These are phyloP conservation scores for Pasiphila rectangulata DNA, from an alignment of 2,888 invertebrate genomes.

Conservation along the genomic window DNA sequence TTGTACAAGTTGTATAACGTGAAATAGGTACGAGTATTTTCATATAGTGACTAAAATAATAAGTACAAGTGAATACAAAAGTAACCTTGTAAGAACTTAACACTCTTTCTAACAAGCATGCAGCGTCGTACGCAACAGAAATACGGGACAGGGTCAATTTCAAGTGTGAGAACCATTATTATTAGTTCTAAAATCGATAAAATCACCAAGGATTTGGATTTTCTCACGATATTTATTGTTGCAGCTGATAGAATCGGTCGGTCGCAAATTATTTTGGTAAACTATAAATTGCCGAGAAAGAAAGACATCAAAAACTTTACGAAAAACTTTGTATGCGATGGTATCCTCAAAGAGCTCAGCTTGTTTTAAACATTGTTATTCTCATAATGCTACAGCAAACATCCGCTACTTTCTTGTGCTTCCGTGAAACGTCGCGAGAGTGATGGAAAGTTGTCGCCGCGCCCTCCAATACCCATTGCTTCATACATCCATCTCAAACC, in stretches of 20 bases:
- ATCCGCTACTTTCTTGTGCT: conserved; percentile 45
- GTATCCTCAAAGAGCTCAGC: not conserved
- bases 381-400: conserved; percentile 35
- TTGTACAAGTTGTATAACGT: too few species aligned
- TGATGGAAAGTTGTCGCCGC: conserved; percentile 58
- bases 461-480: conserved; percentile 51
- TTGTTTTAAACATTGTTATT: conserved; percentile 37
- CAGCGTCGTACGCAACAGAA: conserved; percentile 38
- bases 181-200: conserved; percentile 35
- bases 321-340: conserved; percentile 2
- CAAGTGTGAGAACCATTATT: conserved; percentile 61
- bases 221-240: conserved; percentile 16
- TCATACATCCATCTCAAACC: conserved; percentile 35
- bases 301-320: conserved; percentile 6
- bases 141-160: conserved; percentile 59
- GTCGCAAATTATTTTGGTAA: too few species aligned
- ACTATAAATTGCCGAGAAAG: too few species aligned
- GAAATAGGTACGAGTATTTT: too few species aligned
- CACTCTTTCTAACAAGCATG: conserved; percentile 39
- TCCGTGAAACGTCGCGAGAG: conserved; percentile 46
- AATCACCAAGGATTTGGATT: conserved; percentile 34
- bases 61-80: conserved; percentile 18
- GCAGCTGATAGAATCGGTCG: not conserved
- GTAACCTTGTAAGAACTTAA: conserved; percentile 42
- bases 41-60: too few species aligned